Base-by-base conservation (phyloP, 2,888 invertebrate species). In the Drosophila vallismaia region DNA sequence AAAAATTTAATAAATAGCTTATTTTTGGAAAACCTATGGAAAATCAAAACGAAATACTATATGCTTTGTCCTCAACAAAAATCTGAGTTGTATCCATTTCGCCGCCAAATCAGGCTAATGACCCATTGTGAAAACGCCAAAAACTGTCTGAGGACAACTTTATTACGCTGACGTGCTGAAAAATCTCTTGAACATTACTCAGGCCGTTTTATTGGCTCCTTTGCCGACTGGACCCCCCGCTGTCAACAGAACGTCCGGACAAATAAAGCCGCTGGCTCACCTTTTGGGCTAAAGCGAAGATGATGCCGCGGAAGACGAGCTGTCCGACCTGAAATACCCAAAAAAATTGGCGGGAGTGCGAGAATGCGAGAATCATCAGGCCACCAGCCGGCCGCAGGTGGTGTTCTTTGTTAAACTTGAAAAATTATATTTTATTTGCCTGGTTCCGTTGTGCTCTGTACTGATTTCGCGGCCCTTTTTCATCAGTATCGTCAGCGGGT, bases 131-230 rank as follows among this genome's bases (percentile, higher is more conserved):
- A 64, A 33, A 36, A 42, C 44, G 40, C 29, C 38, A 50, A 29
- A 7, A 54, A 53, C 50, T 46, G 52, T 49, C 64, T 29, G 29
- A 53, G 64, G 74, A 77, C 79, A 75, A 75, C 79, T 79, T 81
- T 86, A 86, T 84, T 86, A 86, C 84, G 84, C 86, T 79, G 84
- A 86, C 84, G 71, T 63, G 79, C 64, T 81, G 74, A 84, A 84
- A 79, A 77, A 83, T 80, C 74, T 70, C 51, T 56, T 67, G 69
- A 71, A 68, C 85, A 84, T 84, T 79, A 79, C 73, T 84, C 86
- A 86, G 77, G 72, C 60, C 84, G 84, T 84, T 84, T 64, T 86
- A 84, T 84, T 86, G 86, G 81, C 74, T 68, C 49, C 38, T 38
- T 44, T 26, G 10, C 7, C 64, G 54, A 59, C 55, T 63, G 62